Evolutionary conservation across 1,140 invertebrate species (phyloP).

Genomic region (Cephus cinctus): DNA sequence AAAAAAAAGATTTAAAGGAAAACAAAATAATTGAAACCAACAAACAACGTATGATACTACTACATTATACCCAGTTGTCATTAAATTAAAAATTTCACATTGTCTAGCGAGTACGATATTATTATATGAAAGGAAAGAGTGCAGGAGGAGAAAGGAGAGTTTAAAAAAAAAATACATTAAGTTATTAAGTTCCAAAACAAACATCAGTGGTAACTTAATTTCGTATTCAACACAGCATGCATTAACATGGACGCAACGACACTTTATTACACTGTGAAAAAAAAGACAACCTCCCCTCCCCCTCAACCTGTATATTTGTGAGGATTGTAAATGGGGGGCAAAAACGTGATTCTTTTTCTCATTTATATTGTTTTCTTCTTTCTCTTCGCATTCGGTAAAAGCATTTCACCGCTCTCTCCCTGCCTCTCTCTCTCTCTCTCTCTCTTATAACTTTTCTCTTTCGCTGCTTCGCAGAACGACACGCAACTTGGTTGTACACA

Average conservation of each 20-base stretch:
- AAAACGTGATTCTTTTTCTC: slow-evolving; percentile 7
- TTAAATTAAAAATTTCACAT: slow-evolving; percentile 50
- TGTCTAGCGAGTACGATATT: slow-evolving; percentile 46
- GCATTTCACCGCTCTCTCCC: background rate
- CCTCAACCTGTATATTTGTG: background rate
- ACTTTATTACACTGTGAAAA: slow-evolving; percentile 5
- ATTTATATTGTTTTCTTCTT: background rate
- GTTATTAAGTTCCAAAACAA: slow-evolving; percentile 44
- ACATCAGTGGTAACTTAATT: slow-evolving; percentile 42
- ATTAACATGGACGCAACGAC: slow-evolving; percentile 13
- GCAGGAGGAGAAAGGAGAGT: slow-evolving; percentile 47
- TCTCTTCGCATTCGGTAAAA: too few species aligned
- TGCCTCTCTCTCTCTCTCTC: slow-evolving; percentile 6
- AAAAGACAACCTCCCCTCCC: background rate
- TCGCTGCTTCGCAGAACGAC: too few species aligned
- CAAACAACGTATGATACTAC: background rate
- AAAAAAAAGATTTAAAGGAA: slow-evolving; percentile 12
- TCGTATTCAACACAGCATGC: slow-evolving; percentile 20
- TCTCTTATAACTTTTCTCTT: too few species aligned
- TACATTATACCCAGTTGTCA: slow-evolving; percentile 45
- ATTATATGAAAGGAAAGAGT: slow-evolving; percentile 44
- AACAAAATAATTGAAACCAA: slow-evolving; percentile 9
- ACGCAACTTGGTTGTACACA: too few species aligned
- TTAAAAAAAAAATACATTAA: slow-evolving; percentile 40
- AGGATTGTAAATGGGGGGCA: background rate